Conservation (phyloP, 2,113 vertebrate species). For the Smithornis capensis region DNA sequence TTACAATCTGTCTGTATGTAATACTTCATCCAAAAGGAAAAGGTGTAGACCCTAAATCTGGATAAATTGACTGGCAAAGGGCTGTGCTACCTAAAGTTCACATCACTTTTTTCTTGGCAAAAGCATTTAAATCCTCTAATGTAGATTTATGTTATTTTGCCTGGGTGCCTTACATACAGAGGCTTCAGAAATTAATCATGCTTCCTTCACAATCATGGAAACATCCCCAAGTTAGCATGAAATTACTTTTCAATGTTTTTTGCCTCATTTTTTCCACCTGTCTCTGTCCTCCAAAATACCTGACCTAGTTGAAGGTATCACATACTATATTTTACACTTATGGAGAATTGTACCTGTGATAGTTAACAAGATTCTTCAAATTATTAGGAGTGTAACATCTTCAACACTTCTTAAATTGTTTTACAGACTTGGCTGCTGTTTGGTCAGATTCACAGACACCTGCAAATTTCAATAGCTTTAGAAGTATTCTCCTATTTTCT, state of each 20-base stretch:
- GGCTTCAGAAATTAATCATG: slow-evolving; percentile 29
- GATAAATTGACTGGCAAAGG: neutral
- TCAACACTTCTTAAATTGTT: neutral
- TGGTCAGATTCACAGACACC: neutral
- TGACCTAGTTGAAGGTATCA: neutral
- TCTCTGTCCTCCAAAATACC: neutral
- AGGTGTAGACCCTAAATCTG: slow-evolving; percentile 15
- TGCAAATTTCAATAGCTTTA: neutral
- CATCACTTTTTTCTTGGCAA: neutral
- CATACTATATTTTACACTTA: neutral
- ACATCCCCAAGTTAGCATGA: neutral
- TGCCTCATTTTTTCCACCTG: neutral
- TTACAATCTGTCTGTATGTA: neutral
- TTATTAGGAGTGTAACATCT: neutral
- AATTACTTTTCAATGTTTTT: neutral
- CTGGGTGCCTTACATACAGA: neutral
- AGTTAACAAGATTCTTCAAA: neutral
- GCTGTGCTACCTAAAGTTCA: slow-evolving; percentile 1
- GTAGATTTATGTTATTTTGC: slow-evolving; percentile 9
- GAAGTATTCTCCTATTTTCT: neutral
- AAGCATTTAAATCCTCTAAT: slow-evolving; percentile 2
- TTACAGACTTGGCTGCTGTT: neutral
- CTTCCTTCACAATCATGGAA: neutral
- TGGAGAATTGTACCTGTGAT: neutral
- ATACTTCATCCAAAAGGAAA: neutral